Conservation (phyloP, 2,888 invertebrate species). For the Rhodophaea formosa region DNA sequence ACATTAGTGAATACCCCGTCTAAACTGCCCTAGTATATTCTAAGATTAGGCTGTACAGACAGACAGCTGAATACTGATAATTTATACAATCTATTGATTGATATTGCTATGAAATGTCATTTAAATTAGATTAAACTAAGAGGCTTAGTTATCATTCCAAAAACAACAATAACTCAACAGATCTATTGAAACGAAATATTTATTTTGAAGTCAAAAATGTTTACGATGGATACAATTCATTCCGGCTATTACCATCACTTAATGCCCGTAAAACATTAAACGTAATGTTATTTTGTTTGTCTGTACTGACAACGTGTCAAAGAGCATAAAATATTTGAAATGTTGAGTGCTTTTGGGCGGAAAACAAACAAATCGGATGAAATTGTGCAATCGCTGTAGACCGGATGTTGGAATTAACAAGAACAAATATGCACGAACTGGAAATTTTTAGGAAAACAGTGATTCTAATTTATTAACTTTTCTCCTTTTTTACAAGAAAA, state of each 20-base stretch:
- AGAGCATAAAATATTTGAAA: constrained; percentile 5
- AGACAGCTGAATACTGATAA: no score
- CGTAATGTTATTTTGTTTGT: constrained; percentile 1
- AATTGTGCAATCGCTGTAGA: background rate
- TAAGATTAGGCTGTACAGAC: no score
- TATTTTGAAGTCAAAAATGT: background rate
- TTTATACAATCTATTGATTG: no score
- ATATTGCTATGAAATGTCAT: no score
- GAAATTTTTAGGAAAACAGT: background rate
- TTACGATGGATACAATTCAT: background rate
- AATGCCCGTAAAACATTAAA: background rate
- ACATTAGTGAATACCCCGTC: no score
- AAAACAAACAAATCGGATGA: background rate
- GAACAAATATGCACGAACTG: background rate
- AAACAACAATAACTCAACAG: background rate
- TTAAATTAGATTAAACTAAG: background rate
- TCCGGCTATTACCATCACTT: background rate
- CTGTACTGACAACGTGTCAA: constrained; percentile 4
- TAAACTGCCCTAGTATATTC: no score
- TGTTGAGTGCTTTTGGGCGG: constrained; percentile 2
- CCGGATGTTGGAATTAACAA: background rate
- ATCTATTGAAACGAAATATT: background rate
- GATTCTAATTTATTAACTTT: no score
- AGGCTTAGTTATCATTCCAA: background rate
- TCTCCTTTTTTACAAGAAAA: no score